Percentiles rank a stretch among this genome's conserved stretches.
Evolutionary conservation across 2,113 vertebrate species (phyloP).

Genomic region (Chionomys nivalis): DNA sequence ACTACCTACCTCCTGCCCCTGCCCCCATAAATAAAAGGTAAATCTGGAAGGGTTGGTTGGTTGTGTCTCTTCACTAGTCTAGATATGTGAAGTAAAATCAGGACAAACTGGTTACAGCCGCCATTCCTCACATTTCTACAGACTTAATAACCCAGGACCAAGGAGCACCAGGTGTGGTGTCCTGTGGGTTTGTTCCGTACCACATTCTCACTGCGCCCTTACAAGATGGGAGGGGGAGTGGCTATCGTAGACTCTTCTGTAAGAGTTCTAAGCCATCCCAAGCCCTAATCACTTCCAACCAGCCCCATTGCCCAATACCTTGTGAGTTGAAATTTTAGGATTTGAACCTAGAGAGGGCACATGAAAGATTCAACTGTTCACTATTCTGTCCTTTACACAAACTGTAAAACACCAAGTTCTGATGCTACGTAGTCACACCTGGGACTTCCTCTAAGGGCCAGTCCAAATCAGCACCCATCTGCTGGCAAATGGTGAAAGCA

Average conservation of each 20-base stretch:
- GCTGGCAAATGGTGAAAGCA: neutral
- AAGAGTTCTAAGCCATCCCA: neutral
- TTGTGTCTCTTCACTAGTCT: neutral
- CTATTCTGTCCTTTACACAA: neutral
- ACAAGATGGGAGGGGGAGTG: fast-evolving
- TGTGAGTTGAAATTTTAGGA: neutral
- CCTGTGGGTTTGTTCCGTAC: neutral
- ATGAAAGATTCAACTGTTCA: neutral
- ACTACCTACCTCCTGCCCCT: neutral
- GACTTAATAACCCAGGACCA: neutral
- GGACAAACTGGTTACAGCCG: neutral
- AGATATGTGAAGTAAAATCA: neutral
- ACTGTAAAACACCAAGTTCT: neutral
- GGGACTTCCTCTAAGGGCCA: neutral
- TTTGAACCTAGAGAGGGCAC: fast-evolving
- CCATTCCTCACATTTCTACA: neutral
- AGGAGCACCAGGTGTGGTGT: neutral
- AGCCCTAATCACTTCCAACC: neutral
- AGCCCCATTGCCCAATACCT: neutral
- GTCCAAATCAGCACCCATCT: fast-evolving
- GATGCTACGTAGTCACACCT: neutral
- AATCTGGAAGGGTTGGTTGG: neutral
- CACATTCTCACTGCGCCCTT: neutral
- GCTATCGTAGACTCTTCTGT: neutral
- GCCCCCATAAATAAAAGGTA: neutral